Conservation (phyloP, 2,797 vertebrate genomes). For the Sebastes variabilis region DNA sequence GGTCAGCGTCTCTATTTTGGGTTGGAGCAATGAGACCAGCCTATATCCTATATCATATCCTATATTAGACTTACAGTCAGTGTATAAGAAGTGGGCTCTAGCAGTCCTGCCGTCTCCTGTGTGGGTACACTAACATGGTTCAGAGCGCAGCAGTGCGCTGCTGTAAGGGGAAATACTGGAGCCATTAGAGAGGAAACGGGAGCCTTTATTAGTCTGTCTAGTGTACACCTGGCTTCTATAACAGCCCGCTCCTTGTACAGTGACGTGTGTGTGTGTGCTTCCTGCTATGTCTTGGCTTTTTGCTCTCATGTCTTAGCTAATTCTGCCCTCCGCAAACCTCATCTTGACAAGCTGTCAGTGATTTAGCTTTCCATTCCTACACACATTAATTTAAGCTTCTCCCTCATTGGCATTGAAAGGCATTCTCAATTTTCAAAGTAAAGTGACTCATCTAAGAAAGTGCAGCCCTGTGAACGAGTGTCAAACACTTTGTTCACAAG, state of each 20-base stretch:
- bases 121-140: conserved; percentile 39
- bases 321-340: conserved; percentile 21
- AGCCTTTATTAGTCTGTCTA: conserved; percentile 78
- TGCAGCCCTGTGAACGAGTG: not conserved
- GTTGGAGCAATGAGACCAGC: not conserved
- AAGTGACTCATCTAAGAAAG: conserved; percentile 35
- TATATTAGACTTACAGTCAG: not conserved
- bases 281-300: conserved; percentile 34
- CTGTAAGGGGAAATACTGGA: conserved; percentile 60
- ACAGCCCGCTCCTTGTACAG: conserved; percentile 55
- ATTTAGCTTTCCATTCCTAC: conserved; percentile 33
- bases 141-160: conserved; percentile 22
- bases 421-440: conserved; percentile 28
- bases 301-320: conserved; percentile 34
- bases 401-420: not conserved
- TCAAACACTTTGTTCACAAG: not conserved
- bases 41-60: not conserved
- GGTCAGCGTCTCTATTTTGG: conserved; percentile 19
- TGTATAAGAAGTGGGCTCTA: conserved; percentile 13
- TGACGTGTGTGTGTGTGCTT: conserved; percentile 22
- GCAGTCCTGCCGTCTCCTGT: conserved; percentile 36
- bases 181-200: conserved; percentile 76
- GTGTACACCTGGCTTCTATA: conserved; percentile 79
- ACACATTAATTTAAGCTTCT: not conserved
- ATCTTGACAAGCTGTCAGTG: conserved; percentile 17